These are phyloP conservation scores for Neodiprion virginianus DNA, from an alignment of 1,140 invertebrate genomes.

Conservation along the genomic window DNA sequence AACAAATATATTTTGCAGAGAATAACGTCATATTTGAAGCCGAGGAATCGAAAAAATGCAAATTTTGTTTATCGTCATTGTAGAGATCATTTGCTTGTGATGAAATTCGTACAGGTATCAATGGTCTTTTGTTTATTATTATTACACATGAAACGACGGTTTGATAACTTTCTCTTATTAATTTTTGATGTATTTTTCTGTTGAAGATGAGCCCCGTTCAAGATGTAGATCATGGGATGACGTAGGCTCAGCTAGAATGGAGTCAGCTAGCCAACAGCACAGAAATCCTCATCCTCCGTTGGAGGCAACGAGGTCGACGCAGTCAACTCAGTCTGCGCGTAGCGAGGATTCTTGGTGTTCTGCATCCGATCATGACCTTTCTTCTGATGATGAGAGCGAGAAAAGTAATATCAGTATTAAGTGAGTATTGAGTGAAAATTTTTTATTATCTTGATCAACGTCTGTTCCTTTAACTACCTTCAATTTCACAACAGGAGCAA, in stretches of 20 bases:
- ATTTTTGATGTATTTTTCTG: not conserved
- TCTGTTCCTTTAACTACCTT: conserved; percentile 43
- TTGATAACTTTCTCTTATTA: too few species aligned
- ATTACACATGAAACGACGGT: not conserved
- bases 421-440: conserved; percentile 50
- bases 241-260: conserved; percentile 58
- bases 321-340: conserved; percentile 59
- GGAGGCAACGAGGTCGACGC: conserved; percentile 52
- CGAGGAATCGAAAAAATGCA: not conserved
- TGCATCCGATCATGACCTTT: conserved; percentile 68
- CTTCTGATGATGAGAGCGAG: conserved; percentile 69
- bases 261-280: conserved; percentile 51
- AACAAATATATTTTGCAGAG: too few species aligned
- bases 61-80: not conserved
- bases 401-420: conserved; percentile 66
- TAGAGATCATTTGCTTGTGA: not conserved
- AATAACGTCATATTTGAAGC: too few species aligned
- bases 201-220: conserved; percentile 67
- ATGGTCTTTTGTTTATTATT: not conserved
- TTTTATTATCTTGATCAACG: conserved; percentile 35
- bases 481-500: conserved; percentile 63
- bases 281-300: conserved; percentile 47
- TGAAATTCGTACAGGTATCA: not conserved
- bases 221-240: conserved; percentile 68
- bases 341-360: conserved; percentile 69